Evolutionary conservation across 1,140 invertebrate species (phyloP).

Genomic region (Mizuhopecten yessoensis): DNA sequence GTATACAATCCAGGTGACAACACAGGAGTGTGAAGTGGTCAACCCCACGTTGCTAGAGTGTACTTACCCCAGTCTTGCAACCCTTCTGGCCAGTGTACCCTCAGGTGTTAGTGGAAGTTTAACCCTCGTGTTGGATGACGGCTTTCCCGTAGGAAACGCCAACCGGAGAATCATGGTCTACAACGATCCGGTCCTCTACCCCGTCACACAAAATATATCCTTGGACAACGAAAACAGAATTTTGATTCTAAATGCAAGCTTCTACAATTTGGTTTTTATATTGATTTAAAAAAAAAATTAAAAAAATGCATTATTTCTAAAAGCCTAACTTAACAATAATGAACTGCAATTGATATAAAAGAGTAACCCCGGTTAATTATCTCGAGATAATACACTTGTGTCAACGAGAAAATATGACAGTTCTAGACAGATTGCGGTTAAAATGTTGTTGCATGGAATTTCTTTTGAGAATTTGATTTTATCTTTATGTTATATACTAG

Average conservation of each 20-base stretch:
- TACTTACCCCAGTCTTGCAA: neutral
- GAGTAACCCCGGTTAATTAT: no score
- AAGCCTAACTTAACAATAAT: no score
- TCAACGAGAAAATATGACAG: no score
- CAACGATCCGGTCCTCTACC: neutral
- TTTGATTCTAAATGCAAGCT: neutral
- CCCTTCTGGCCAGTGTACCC: neutral
- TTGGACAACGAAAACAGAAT: neutral
- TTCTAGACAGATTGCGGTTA: no score
- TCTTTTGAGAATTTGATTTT: no score
- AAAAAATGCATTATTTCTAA: no score
- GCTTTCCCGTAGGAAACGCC: neutral
- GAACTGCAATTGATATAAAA: no score
- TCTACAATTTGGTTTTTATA: no score
- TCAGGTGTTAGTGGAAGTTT: neutral
- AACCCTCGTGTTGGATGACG: neutral
- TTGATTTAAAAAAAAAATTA: no score
- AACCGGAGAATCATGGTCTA: conserved; percentile 21
- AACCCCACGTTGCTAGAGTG: neutral
- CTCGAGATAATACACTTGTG: no score
- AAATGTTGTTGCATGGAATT: no score
- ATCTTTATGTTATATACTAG: no score
- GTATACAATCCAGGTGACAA: neutral
- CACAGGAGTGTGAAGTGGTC: neutral
- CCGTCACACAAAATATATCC: neutral